Evolutionary conservation across 1,140 invertebrate genomes (phyloP).

Genomic region (Neodiprion fabricii): DNA sequence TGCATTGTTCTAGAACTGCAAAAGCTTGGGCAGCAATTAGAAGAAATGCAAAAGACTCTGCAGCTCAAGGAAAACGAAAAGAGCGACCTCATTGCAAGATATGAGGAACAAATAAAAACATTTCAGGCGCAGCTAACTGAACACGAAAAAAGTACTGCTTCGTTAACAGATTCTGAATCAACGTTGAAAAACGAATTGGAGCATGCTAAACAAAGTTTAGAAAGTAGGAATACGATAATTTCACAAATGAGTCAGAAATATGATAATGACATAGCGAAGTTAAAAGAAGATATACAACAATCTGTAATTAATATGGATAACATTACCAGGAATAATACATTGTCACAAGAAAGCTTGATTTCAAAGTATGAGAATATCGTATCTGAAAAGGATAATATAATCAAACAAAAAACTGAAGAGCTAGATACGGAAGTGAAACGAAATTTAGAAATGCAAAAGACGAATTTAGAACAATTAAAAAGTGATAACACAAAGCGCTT

Average conservation of each 20-base stretch:
- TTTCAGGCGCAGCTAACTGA: constrained; percentile 59
- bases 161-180: constrained; percentile 59
- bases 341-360: constrained; percentile 36
- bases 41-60: constrained; percentile 41
- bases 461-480: constrained; percentile 40
- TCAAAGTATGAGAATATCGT: constrained; percentile 42
- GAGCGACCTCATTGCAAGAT: constrained; percentile 49
- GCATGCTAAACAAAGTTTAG: constrained; percentile 36
- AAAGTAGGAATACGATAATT: constrained; percentile 42
- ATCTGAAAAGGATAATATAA: constrained; percentile 44
- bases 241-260: constrained; percentile 50
- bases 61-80: constrained; percentile 55
- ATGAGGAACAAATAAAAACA: constrained; percentile 58
- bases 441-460: constrained; percentile 32
- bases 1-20: constrained; percentile 30
- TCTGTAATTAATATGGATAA: constrained; percentile 50
- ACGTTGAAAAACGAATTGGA: constrained; percentile 46
- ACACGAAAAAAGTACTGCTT: constrained; percentile 60
- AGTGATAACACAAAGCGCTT: constrained; percentile 62
- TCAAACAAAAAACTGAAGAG: constrained; percentile 43
- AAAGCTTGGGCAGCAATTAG: constrained; percentile 44
- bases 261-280: constrained; percentile 41
- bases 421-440: constrained; percentile 45
- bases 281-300: constrained; percentile 54
- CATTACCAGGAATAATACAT: constrained; percentile 34